phyloP scores from a whole-genome alignment of 2,113 vertebrate species.

The Mirza zaza region DNA sequence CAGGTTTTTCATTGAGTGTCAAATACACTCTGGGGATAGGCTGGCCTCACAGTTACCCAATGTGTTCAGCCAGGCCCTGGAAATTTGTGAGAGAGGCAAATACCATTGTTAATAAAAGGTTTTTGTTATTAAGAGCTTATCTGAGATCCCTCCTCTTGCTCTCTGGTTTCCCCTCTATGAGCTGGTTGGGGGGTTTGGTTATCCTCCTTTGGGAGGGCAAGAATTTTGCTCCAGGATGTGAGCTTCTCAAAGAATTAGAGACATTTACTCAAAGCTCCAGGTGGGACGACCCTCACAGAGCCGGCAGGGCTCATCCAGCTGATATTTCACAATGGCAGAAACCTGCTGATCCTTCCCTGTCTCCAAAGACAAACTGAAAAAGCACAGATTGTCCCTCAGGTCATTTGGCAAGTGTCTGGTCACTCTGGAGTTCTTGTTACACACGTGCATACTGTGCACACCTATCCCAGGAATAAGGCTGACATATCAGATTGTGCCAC shows the following conservation, averaged over 20 bases:
- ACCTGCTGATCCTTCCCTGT: neutral
- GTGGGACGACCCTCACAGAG: neutral
- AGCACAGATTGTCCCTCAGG: neutral
- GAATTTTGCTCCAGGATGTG: neutral
- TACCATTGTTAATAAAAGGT: neutral
- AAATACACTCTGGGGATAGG: conserved; percentile 24
- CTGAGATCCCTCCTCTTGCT: neutral
- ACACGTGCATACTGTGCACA: neutral
- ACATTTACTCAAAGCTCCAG: neutral
- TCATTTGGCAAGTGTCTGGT: neutral
- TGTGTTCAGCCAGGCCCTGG: conserved; percentile 1
- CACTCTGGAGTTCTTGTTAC: neutral
- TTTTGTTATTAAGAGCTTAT: neutral
- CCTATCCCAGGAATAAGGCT: neutral
- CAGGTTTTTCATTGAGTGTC: conserved; percentile 47
- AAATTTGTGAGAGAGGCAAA: neutral
- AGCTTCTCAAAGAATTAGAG: neutral
- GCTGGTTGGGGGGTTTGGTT: neutral
- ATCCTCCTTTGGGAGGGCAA: neutral
- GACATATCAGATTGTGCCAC: neutral
- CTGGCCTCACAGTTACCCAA: neutral
- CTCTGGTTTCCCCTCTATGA: neutral
- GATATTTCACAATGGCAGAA: conserved; percentile 34
- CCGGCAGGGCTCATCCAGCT: neutral
- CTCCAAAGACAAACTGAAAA: neutral